Percentiles rank a stretch among this genome's conserved stretches.
Conservation (phyloP, 1,140 invertebrate species). For the Plectrocnemia conspersa region DNA sequence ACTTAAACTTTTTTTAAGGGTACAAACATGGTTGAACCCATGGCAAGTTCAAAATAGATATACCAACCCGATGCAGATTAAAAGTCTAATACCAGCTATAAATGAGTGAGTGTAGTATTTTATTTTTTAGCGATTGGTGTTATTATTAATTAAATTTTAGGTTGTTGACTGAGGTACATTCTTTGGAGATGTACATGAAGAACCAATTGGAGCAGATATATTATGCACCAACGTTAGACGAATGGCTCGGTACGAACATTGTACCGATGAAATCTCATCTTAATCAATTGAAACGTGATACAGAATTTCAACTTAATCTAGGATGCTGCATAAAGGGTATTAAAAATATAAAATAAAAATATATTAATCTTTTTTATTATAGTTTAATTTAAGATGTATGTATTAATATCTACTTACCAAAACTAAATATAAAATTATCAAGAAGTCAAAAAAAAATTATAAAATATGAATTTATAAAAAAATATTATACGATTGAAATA, state of each 20-base stretch:
- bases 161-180: conserved; percentile 50
- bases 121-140: no score
- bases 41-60: conserved; percentile 63
- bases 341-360: conserved; percentile 33
- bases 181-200: conserved; percentile 52
- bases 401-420: neutral
- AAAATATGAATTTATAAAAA: no score
- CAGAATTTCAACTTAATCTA: conserved; percentile 49
- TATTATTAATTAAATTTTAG: no score
- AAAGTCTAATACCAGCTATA: conserved; percentile 53
- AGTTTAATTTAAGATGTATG: neutral
- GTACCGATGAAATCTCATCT: conserved; percentile 51
- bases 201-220: conserved; percentile 52
- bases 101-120: conserved; percentile 48
- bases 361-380: neutral
- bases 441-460: no score
- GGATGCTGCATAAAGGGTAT: conserved; percentile 42
- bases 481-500: no score
- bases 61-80: conserved; percentile 63
- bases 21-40: conserved; percentile 64
- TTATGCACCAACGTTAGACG: conserved; percentile 51
- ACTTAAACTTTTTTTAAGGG: conserved; percentile 51
- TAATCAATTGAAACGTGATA: conserved; percentile 49
- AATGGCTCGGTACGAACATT: conserved; percentile 55
- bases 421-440: no score